Conservation (phyloP, 2,797 vertebrate species). For the Odontamblyopus lacepedii region DNA sequence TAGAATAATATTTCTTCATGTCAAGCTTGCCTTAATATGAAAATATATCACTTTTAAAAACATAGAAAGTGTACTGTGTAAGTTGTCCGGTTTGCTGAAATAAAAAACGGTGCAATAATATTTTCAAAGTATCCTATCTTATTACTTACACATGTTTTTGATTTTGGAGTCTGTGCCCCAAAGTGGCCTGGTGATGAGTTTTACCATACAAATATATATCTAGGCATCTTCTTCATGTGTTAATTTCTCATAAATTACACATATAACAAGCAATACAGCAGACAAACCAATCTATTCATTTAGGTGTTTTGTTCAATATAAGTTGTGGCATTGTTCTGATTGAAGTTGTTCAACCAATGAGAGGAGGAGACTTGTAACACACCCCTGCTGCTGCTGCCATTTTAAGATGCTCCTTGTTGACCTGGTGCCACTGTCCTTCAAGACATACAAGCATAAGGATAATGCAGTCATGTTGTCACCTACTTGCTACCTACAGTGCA, state of each 20-base stretch:
- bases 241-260: background rate
- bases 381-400: conserved; percentile 17
- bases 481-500: too few relatives aligned
- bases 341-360: conserved; percentile 49
- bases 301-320: background rate
- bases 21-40: background rate
- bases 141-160: conserved; percentile 19
- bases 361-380: conserved; percentile 38
- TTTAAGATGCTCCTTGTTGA: background rate
- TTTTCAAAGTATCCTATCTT: background rate
- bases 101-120: conserved; percentile 9
- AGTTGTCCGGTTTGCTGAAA: background rate
- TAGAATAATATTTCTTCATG: conserved; percentile 20
- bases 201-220: conserved; percentile 6
- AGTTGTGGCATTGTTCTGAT: conserved; percentile 23
- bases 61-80: conserved; percentile 4
- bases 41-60: conserved; percentile 19
- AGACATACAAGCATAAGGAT: too few relatives aligned
- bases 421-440: background rate
- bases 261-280: background rate
- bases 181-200: background rate
- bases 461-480: too few relatives aligned
- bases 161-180: conserved; percentile 26
- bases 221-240: conserved; percentile 40
- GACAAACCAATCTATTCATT: background rate